Evolutionary conservation across 2,888 invertebrate genomes (phyloP).

Genomic region (Hoplodrina blanda): DNA sequence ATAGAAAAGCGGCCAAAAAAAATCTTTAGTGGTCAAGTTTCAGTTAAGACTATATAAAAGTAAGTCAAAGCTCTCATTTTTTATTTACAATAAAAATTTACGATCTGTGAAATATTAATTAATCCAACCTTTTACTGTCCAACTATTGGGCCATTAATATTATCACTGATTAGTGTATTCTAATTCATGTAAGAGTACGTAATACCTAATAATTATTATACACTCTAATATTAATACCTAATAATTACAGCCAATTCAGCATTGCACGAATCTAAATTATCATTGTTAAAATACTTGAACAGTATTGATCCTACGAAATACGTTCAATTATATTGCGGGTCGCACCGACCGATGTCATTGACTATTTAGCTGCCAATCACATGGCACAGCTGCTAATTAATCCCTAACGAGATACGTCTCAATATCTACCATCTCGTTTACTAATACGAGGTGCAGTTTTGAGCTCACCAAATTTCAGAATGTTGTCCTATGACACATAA

Average conservation of each 20-base stretch:
- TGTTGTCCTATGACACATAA: no score
- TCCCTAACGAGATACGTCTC: conserved; percentile 35
- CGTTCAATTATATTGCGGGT: conserved; percentile 44
- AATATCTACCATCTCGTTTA: conserved; percentile 12
- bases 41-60: no score
- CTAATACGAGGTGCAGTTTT: neutral
- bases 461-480: no score
- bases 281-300: conserved; percentile 23
- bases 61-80: no score
- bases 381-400: conserved; percentile 38
- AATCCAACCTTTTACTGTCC: no score
- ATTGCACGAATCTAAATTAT: conserved; percentile 10
- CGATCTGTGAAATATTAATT: no score
- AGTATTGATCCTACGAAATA: conserved; percentile 52
- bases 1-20: no score
- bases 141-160: no score
- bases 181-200: neutral
- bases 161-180: neutral
- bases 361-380: conserved; percentile 56
- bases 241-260: neutral
- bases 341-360: conserved; percentile 34
- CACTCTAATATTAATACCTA: neutral
- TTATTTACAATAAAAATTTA: no score
- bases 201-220: no score
- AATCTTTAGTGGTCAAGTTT: no score